Evolutionary conservation across 1,140 invertebrate genomes (phyloP).

Genomic region (Theocolax elegans): DNA sequence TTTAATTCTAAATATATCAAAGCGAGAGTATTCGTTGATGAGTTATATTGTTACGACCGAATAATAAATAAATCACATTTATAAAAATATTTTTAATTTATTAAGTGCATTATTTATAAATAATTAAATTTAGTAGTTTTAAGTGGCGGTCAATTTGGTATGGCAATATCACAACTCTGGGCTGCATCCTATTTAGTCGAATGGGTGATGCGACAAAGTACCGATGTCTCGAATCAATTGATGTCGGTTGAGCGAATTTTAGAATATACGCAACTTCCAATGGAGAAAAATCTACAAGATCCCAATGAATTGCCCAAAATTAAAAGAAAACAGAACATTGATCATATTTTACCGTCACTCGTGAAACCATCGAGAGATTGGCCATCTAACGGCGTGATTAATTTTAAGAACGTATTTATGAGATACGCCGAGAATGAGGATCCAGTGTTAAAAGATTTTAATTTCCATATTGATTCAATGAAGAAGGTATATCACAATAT

Average conservation of each 20-base stretch:
- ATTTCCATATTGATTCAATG: neutral
- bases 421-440: neutral
- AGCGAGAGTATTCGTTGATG: no score
- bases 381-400: neutral
- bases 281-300: neutral
- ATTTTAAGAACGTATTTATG: constrained; percentile 21
- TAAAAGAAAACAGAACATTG: neutral
- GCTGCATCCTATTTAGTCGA: neutral
- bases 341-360: neutral
- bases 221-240: constrained; percentile 22
- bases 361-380: neutral
- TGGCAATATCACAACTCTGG: constrained; percentile 27
- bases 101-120: no score
- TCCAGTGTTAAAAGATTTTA: constrained; percentile 13
- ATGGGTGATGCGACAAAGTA: constrained; percentile 6
- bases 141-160: constrained; percentile 5
- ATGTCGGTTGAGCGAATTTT: constrained; percentile 21
- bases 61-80: no score
- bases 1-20: no score
- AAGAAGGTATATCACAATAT: constrained; percentile 2
- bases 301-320: neutral
- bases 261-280: constrained; percentile 10
- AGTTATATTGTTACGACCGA: no score
- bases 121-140: constrained; percentile 11
- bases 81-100: no score